A percentile compares a stretch with the other conserved stretches of the same genome.
phyloP scores from a whole-genome alignment of 1,140 invertebrate species.

The Berghia stephanieae region DNA sequence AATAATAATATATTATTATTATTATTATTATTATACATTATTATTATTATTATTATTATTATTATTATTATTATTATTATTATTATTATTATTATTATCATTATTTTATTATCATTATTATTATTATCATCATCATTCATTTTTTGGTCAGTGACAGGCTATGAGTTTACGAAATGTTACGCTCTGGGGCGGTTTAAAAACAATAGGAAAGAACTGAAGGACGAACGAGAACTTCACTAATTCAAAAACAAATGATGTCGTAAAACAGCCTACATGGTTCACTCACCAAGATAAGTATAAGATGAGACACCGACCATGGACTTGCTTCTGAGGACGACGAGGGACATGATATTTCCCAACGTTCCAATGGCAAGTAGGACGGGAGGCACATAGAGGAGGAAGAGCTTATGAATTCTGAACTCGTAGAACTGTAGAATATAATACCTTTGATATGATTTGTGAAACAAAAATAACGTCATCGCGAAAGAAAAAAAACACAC shows the following conservation, averaged over 20 bases:
- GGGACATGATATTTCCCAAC: conserved; percentile 55
- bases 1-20: no score
- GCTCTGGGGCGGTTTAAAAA: background rate
- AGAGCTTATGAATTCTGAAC: conserved; percentile 41
- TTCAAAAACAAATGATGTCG: background rate
- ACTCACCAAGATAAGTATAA: conserved; percentile 55
- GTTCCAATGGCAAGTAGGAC: conserved; percentile 52
- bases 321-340: conserved; percentile 52
- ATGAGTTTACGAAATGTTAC: no score
- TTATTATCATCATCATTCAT: no score
- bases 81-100: no score
- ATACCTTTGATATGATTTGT: conserved; percentile 15
- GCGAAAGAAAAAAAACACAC: no score
- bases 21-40: no score
- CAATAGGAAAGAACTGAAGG: background rate
- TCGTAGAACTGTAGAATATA: conserved; percentile 39
- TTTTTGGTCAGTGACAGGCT: no score
- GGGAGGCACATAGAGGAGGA: conserved; percentile 52
- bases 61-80: no score
- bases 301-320: conserved; percentile 56
- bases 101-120: no score
- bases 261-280: background rate
- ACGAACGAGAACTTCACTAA: background rate
- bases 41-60: no score
- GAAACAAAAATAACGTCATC: background rate